Conservation (phyloP, 2,888 invertebrate species). For the Serripes groenlandicus region DNA sequence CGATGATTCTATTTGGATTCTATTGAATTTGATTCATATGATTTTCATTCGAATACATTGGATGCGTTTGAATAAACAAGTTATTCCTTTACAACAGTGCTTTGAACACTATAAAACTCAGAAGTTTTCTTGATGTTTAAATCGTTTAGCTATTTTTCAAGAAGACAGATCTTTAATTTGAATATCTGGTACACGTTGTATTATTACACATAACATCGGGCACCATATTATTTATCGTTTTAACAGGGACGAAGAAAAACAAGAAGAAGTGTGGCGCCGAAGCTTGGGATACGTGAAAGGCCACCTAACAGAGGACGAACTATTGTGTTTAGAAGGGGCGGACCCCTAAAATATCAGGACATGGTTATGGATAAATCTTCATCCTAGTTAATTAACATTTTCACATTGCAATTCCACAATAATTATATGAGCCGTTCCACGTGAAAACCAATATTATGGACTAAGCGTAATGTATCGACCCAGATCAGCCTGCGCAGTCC, state of each 20-base stretch:
- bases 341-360: slow-evolving; percentile 22
- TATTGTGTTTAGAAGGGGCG: slow-evolving; percentile 64
- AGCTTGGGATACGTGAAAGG: slow-evolving; percentile 61
- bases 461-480: not conserved
- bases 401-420: not conserved
- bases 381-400: too few species aligned
- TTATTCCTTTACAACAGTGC: too few species aligned
- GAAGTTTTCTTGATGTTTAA: too few species aligned
- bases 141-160: too few species aligned
- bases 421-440: not conserved
- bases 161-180: too few species aligned
- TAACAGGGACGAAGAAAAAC: not conserved
- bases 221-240: not conserved
- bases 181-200: too few species aligned
- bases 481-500: not conserved
- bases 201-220: not conserved
- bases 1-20: too few species aligned
- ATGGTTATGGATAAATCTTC: too few species aligned
- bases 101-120: too few species aligned
- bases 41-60: too few species aligned
- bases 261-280: not conserved
- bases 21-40: too few species aligned
- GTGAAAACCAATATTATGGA: not conserved
- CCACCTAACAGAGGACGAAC: slow-evolving; percentile 65
- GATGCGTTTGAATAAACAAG: too few species aligned